Conservation (phyloP, 2,113 vertebrate species). For the Phrynocephalus versicolor region DNA sequence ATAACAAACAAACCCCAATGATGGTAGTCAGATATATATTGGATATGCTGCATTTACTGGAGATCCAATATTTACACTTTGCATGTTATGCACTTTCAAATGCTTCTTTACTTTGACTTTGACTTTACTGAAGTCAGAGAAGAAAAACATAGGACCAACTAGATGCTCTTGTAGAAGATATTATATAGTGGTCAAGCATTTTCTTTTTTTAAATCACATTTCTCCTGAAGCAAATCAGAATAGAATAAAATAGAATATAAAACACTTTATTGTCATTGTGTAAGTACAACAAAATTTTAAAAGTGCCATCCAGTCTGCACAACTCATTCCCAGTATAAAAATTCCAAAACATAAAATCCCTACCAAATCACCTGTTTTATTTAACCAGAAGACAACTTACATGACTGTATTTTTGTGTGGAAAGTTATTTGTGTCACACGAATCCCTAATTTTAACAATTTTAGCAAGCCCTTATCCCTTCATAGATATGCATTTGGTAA, state of each 20-base stretch:
- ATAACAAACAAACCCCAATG: not conserved
- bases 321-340: too few species aligned
- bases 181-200: not conserved
- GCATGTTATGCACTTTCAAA: not conserved
- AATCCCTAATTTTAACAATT: not conserved
- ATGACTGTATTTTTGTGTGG: not conserved
- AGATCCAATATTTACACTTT: not conserved
- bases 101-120: too few species aligned
- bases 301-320: too few species aligned
- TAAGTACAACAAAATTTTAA: too few species aligned
- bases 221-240: not conserved
- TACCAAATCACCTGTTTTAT: too few species aligned
- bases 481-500: not conserved
- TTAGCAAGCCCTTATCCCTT: not conserved
- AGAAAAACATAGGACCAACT: not conserved
- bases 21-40: not conserved
- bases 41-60: not conserved
- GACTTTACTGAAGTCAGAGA: not conserved
- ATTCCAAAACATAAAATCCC: too few species aligned
- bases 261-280: too few species aligned
- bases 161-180: not conserved
- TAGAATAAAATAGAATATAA: too few species aligned
- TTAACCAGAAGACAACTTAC: not conserved
- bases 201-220: too few species aligned
- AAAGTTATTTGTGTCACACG: not conserved